Evolutionary conservation across 2,888 invertebrate genomes (phyloP), one percentile per base, ranked within the genome.

Genomic region (Catocala fraxini): DNA sequence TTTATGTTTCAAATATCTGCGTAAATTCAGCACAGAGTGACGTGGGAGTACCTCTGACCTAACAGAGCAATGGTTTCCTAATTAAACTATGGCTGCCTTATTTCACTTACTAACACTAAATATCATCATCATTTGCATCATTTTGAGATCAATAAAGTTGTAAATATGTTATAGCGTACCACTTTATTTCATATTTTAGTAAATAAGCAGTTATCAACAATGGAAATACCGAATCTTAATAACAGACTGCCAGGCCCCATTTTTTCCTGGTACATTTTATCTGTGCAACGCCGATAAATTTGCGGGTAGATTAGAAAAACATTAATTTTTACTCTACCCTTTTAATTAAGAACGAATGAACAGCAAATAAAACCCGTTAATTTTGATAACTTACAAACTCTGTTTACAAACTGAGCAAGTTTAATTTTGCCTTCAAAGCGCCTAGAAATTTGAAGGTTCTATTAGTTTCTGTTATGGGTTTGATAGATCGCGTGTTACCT

Each of bases 371-470:
- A 75, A 69, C 69, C 56, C 65, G 68, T 78, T 70, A 76, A 76
- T 75, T 79, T 79, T 80, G 69, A 81, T 75, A 72, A 73, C 73
- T 75, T 71, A 60, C 59, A 63, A 80, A 77, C 73, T 79, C 70
- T 15, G 66, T 68, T 70, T 69, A 68, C 69, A 67, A 71, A 77
- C 53, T 63, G 67, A 68, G 58, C 64, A 68, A 75, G 63, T 69
- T 71, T 59, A 71, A 77, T 70, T 65, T 66, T 55, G 58, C 61
- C 61, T 65, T 65, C 56, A 63, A 73, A 65, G 60, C 53, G 58
- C 48, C 59, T 63, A 68, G 56, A 75, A 65, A 62, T 70, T 64
- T 69, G 52, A 68, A 70, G 64, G 60, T 66, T 67, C 48, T 68
- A 63, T 60, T 45, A 53, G 35, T 33, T 46, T 10, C 59, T 72